Evolutionary conservation across 92 coral and sea anemone species (phyloP), one percentile per base, ranked within the genome.

Genomic region (Isaurus tuberculatus): DNA sequence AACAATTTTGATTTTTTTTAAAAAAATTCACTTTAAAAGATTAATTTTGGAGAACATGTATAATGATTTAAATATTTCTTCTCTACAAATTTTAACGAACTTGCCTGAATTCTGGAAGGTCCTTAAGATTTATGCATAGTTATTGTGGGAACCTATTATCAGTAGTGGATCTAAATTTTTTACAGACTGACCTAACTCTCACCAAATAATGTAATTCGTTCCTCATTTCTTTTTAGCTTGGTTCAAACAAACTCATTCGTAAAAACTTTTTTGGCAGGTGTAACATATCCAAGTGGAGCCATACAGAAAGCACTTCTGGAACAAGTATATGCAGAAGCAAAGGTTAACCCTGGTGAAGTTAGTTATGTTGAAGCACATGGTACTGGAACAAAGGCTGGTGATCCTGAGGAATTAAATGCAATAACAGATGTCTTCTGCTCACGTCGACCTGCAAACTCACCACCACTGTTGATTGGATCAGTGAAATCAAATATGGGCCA

Each of bases 401-500:
- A 93, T 58, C 92, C 91, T 5, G 94, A 91, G 61, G 97, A 93
- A 74, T 90, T 89, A 48, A 91, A 89, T 87, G 87, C 97, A 1
- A 89, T 93, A 44, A 87, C 94, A 0, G 86, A 83, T 53, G 90
- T 91, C 13, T 91, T 91, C 73, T 91, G 94, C 49, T 64, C 86
- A 27, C 43, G 81, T 23, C 93, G 94, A 53, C 66, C 90, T 3
- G 70, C 78, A 0, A 85, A 69, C 3, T 26, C 84, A 29, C 80
- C 81, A 3, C 94, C 96, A n/a, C 86, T 93, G 6, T 63, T 89
- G 78, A 91, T 93, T 80, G 97, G 97, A 19, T 93, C 97, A 5
- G 97, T 93, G 29, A 93, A 93, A 91, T 91, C 94, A 66, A 91
- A 91, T 80, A 91, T 93, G 90, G 97, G 97, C n/a, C 97, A 93